Evolutionary conservation across 64 coral and sea anemone species (phyloP), one percentile per base, ranked within the genome.

Genomic region (Pocillopora verrucosa): DNA sequence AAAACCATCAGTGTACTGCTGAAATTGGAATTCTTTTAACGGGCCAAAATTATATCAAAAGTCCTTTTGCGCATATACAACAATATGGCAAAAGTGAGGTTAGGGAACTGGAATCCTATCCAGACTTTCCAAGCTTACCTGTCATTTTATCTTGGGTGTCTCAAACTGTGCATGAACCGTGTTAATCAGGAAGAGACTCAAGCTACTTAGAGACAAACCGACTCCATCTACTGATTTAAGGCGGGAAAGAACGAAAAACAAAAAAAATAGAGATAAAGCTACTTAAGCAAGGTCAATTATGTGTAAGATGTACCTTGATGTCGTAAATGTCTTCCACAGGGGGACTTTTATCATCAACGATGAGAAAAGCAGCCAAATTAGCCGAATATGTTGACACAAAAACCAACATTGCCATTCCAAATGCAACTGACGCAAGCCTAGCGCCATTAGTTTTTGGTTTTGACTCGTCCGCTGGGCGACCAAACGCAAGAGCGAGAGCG

Each of bases 321-420:
- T 96, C 95, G 56, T 96, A 96, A 62, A 96, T 96, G 41, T 86
- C 93, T 20, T 93, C 83, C 5, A 93, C 95, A 69, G 92, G 84
- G 17, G 88, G 90, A 25, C 86, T 91, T 74, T 93, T 96, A 76
- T 96, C 95, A 77, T 96, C 92, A 17, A 96, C 84, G 19, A 96
- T 96, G 13, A 96, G 84, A 78, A 96, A 96, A 1, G 95, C 95
- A 20, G 95, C 95, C 41, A 96, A 79, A 60, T 93, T 96, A 7
- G 95, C 95, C 58, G 95, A 96, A 76, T 96, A 96, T 1, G 87
- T 93, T 13, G 95, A 96, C 13, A 96, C 92, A 35, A 96, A 91
- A 62, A 96, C 90, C 56, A 96, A 19, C 95, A 96, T 96, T 69
- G 95, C 95, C 22, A 96, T 86, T 78, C 95, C 95, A 82, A 96